Conservation (phyloP, 2,888 invertebrate genomes). For the Cephus spinipes region DNA sequence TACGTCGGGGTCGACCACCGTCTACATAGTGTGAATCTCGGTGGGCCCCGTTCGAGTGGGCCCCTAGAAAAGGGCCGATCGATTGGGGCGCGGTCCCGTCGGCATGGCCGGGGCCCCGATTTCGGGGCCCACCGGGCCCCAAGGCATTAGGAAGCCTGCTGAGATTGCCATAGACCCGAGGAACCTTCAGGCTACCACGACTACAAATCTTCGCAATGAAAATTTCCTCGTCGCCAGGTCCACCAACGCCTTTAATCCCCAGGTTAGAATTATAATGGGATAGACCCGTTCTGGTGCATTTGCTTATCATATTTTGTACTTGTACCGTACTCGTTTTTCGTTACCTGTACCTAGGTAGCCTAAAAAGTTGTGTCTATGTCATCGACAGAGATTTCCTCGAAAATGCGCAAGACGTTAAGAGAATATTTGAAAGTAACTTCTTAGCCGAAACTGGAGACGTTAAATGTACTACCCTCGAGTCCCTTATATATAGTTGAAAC, state of each 20-base stretch:
- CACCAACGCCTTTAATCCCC: slow-evolving; percentile 16
- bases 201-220: slow-evolving; percentile 3
- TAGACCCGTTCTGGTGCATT: neutral
- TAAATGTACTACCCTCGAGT: too few species aligned
- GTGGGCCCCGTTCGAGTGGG: slow-evolving; percentile 10
- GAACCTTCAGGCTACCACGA: slow-evolving; percentile 36
- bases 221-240: neutral
- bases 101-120: slow-evolving; percentile 55
- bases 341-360: neutral
- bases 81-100: slow-evolving; percentile 10
- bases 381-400: neutral
- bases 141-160: slow-evolving; percentile 39
- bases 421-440: too few species aligned
- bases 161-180: slow-evolving; percentile 60
- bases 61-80: slow-evolving; percentile 12
- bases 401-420: too few species aligned
- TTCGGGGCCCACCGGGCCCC: slow-evolving; percentile 35
- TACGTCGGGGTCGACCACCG: neutral
- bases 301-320: neutral
- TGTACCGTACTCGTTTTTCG: neutral
- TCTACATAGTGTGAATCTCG: slow-evolving; percentile 1
- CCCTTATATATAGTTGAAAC: too few species aligned
- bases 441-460: too few species aligned
- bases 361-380: neutral
- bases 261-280: neutral